Conservation (phyloP, 2,888 invertebrate species). For the Ptychoptera contaminata region DNA sequence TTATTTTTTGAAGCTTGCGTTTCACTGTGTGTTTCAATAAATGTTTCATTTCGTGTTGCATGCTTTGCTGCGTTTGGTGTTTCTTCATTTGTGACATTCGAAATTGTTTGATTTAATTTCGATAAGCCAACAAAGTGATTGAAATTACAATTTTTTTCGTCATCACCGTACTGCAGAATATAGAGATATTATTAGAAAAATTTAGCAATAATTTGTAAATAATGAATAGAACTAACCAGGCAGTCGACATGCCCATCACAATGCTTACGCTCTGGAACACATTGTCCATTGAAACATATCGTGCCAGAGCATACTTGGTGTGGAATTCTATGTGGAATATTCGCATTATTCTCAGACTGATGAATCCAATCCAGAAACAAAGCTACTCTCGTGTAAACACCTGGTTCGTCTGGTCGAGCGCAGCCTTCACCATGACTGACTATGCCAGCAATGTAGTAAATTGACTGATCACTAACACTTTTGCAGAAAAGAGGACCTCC, state of each 20-base stretch:
- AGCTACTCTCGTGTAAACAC: constrained; percentile 54
- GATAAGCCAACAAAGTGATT: neutral
- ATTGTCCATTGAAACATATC: constrained; percentile 48
- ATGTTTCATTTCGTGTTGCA: no score
- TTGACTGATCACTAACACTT: constrained; percentile 44
- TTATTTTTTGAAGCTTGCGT: no score
- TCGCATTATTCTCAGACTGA: constrained; percentile 35
- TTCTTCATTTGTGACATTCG: constrained; percentile 1
- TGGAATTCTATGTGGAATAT: constrained; percentile 30
- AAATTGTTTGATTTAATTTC: neutral
- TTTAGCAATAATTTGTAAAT: no score
- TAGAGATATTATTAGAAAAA: no score
- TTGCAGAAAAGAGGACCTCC: constrained; percentile 73
- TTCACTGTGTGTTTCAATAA: neutral
- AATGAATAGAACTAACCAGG: constrained; percentile 36
- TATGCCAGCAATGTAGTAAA: constrained; percentile 70
- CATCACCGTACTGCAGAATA: neutral
- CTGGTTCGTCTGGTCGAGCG: constrained; percentile 25
- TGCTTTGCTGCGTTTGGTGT: neutral
- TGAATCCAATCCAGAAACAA: constrained; percentile 58
- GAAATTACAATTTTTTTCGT: neutral
- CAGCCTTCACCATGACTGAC: constrained; percentile 82
- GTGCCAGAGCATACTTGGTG: constrained; percentile 55
- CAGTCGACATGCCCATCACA: constrained; percentile 66
- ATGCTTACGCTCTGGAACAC: constrained; percentile 44